These are phyloP conservation scores for Trypoxylus dichotomus DNA, from an alignment of 1,140 invertebrate species.

Conservation along the genomic window DNA sequence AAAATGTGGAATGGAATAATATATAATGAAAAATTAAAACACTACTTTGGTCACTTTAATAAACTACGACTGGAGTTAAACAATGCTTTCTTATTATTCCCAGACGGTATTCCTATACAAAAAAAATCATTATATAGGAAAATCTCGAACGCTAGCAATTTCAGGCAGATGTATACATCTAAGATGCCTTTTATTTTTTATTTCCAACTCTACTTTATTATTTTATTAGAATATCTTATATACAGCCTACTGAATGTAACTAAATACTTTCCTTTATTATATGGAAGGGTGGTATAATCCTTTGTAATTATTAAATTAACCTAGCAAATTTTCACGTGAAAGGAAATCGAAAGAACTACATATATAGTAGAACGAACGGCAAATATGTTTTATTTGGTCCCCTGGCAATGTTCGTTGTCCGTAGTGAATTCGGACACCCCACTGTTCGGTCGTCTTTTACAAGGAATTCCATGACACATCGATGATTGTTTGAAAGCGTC, in stretches of 20 bases:
- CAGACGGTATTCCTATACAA: too few relatives aligned
- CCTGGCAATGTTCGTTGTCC: background rate
- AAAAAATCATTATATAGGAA: too few relatives aligned
- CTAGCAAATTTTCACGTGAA: background rate
- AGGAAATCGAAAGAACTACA: background rate
- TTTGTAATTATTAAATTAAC: slow-evolving; percentile 22
- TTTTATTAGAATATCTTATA: background rate
- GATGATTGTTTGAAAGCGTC: background rate
- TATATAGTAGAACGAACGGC: background rate
- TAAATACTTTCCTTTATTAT: background rate
- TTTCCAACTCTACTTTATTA: too few relatives aligned
- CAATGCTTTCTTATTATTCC: too few relatives aligned
- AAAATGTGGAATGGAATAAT: too few relatives aligned
- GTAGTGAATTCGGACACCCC: background rate
- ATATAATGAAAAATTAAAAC: too few relatives aligned
- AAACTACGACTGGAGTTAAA: too few relatives aligned
- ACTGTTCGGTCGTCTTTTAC: slow-evolving; percentile 5
- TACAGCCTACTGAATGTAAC: background rate
- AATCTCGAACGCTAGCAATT: too few relatives aligned
- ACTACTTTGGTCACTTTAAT: too few relatives aligned
- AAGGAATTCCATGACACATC: slow-evolving; percentile 12
- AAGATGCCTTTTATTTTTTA: too few relatives aligned
- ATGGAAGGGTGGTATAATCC: background rate
- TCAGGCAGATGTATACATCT: too few relatives aligned
- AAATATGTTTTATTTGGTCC: slow-evolving; percentile 1